Percentiles rank a stretch among this genome's conserved stretches.
phyloP scores from a whole-genome alignment of 2,113 vertebrate genomes.

The Cercocebus atys region DNA sequence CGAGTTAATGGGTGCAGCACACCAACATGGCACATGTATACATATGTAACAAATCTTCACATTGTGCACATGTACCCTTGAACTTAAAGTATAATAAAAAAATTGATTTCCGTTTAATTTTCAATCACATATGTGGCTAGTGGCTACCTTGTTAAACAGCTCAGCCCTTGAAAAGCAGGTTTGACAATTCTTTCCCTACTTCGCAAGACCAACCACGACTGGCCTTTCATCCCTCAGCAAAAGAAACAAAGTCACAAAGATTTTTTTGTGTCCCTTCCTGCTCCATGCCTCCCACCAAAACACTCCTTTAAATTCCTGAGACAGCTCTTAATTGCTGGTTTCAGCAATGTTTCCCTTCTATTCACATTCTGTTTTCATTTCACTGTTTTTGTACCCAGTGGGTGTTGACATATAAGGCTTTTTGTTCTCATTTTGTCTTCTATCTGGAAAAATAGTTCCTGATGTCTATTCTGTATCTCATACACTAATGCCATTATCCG shows the following conservation, averaged over 20 bases:
- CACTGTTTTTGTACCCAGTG: not conserved
- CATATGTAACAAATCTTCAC: too few relatives aligned
- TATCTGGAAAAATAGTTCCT: constrained; percentile 2
- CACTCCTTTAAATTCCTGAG: not conserved
- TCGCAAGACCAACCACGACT: not conserved
- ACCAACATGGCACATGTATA: too few relatives aligned
- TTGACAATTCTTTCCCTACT: not conserved
- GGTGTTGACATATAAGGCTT: not conserved
- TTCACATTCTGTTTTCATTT: not conserved
- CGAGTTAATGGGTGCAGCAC: too few relatives aligned
- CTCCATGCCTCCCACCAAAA: not conserved
- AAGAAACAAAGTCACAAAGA: not conserved
- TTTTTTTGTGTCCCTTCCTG: not conserved
- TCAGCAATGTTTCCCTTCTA: not conserved
- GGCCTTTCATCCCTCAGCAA: not conserved
- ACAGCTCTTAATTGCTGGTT: constrained; percentile 1
- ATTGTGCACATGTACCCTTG: too few relatives aligned
- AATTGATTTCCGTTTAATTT: not conserved
- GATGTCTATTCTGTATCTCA: constrained; percentile 28
- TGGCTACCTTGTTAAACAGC: not conserved
- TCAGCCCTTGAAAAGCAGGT: not conserved
- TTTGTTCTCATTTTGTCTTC: constrained; percentile 4
- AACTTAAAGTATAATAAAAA: too few relatives aligned
- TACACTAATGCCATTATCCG: constrained; percentile 9
- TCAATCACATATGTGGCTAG: not conserved